phyloP scores from a whole-genome alignment of 1,140 invertebrate genomes.

The Kradibia gibbosae region DNA sequence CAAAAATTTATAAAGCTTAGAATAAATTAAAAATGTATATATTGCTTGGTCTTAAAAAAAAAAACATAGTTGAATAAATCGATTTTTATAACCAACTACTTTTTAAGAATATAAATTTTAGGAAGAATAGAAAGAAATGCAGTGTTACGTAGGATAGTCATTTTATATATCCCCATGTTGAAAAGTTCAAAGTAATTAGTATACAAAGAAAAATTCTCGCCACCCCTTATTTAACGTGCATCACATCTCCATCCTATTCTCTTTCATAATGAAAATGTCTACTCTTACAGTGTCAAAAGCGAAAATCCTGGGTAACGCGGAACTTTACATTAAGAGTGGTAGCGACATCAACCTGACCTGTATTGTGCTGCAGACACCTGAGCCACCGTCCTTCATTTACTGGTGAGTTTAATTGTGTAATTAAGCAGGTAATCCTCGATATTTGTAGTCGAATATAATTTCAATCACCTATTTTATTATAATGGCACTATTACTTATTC shows the following conservation, averaged over 20 bases:
- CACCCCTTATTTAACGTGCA: slow-evolving; percentile 11
- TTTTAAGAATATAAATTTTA: neutral
- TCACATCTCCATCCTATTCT: neutral
- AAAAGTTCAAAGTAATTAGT: slow-evolving; percentile 35
- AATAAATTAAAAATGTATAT: too few relatives aligned
- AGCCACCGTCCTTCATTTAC: slow-evolving; percentile 92
- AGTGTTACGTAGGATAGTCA: neutral
- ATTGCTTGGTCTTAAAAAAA: too few relatives aligned
- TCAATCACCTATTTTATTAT: neutral
- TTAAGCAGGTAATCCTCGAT: neutral
- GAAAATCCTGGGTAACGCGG: slow-evolving; percentile 87
- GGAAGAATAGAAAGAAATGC: neutral
- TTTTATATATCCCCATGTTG: neutral
- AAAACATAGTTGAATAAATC: neutral
- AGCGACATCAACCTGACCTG: slow-evolving; percentile 94
- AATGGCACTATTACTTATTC: neutral
- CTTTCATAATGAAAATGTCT: slow-evolving; percentile 44
- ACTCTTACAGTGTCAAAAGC: slow-evolving; percentile 84
- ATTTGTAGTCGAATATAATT: neutral
- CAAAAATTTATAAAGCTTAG: too few relatives aligned
- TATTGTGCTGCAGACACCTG: slow-evolving; percentile 86
- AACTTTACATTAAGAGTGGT: slow-evolving; percentile 89
- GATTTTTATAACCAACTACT: neutral
- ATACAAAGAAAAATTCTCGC: neutral
- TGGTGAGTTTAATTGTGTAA: slow-evolving; percentile 74